Conservation (phyloP, 2,797 vertebrate genomes). For the Anguilla pacifica region DNA sequence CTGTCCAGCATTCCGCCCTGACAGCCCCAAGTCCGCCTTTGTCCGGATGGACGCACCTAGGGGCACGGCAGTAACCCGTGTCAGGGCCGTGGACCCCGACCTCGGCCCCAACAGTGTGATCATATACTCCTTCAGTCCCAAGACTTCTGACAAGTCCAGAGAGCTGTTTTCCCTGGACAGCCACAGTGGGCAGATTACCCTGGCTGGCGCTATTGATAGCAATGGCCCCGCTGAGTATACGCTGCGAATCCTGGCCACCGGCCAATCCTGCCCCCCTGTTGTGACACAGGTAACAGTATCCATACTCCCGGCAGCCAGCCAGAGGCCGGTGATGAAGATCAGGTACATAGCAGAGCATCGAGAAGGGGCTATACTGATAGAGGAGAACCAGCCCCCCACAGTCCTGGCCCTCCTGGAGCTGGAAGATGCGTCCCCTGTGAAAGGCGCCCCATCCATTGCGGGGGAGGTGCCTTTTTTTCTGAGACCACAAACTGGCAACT, state of each 20-base stretch:
- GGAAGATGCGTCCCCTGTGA: slow-evolving; percentile 60
- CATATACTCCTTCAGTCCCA: slow-evolving; percentile 71
- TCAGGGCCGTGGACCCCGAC: slow-evolving; percentile 73
- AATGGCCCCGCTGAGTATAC: slow-evolving; percentile 64
- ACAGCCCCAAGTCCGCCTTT: slow-evolving; percentile 53
- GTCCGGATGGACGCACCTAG: slow-evolving; percentile 60
- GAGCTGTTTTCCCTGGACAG: slow-evolving; percentile 69
- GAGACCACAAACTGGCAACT: slow-evolving; percentile 70
- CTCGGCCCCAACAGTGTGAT: slow-evolving; percentile 68
- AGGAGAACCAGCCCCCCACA: slow-evolving; percentile 75
- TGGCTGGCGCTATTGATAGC: slow-evolving; percentile 60
- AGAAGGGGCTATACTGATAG: slow-evolving; percentile 71
- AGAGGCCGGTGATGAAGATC: slow-evolving; percentile 69
- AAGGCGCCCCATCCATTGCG: slow-evolving; percentile 67
- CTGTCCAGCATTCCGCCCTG: slow-evolving; percentile 70
- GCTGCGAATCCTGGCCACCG: slow-evolving; percentile 69
- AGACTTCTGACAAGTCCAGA: slow-evolving; percentile 68
- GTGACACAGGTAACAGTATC: slow-evolving; percentile 70
- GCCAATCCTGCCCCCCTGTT: slow-evolving; percentile 68
- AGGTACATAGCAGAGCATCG: slow-evolving; percentile 72
- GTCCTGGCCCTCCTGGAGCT: slow-evolving; percentile 74
- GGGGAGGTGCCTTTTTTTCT: slow-evolving; percentile 70
- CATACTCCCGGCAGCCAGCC: slow-evolving; percentile 63
- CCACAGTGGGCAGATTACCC: slow-evolving; percentile 67
- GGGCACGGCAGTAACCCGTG: slow-evolving; percentile 63